phyloP scores from a whole-genome alignment of 2,797 vertebrate genomes.

The Rhabdophis nuchalis region DNA sequence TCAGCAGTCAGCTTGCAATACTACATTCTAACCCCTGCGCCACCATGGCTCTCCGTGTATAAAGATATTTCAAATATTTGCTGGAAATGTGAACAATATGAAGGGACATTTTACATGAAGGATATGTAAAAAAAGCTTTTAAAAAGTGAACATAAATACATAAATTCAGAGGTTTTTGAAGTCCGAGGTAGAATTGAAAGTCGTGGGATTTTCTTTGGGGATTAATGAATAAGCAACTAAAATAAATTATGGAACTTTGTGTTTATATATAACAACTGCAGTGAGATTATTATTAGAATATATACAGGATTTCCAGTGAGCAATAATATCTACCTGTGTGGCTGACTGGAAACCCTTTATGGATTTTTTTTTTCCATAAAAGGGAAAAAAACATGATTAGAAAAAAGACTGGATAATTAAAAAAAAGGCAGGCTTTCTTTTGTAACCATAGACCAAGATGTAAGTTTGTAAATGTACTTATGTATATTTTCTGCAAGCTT shows the following conservation, averaged over 20 bases:
- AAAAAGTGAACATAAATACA: neutral
- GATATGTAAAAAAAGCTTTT: neutral
- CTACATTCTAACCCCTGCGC: too few species aligned
- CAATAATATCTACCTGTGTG: too few species aligned
- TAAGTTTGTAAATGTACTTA: neutral
- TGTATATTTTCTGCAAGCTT: neutral
- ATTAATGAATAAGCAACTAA: neutral
- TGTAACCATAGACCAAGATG: neutral
- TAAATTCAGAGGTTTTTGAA: neutral
- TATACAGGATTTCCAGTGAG: neutral
- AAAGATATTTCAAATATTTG: too few species aligned
- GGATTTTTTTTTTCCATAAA: neutral
- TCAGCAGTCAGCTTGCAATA: too few species aligned
- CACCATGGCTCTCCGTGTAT: too few species aligned
- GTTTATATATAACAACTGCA: neutral
- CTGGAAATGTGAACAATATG: too few species aligned
- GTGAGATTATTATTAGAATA: neutral
- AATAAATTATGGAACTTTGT: neutral
- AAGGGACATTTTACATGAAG: too few species aligned
- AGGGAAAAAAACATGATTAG: neutral
- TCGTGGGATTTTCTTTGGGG: neutral
- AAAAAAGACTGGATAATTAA: neutral
- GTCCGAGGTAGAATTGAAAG: neutral
- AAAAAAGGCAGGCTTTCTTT: neutral
- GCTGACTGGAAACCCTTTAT: too few species aligned